Percentiles rank a stretch among this genome's conserved stretches.
These are phyloP conservation scores for Lasioglossum villosulum DNA, from an alignment of 2,888 invertebrate genomes.

Conservation along the genomic window DNA sequence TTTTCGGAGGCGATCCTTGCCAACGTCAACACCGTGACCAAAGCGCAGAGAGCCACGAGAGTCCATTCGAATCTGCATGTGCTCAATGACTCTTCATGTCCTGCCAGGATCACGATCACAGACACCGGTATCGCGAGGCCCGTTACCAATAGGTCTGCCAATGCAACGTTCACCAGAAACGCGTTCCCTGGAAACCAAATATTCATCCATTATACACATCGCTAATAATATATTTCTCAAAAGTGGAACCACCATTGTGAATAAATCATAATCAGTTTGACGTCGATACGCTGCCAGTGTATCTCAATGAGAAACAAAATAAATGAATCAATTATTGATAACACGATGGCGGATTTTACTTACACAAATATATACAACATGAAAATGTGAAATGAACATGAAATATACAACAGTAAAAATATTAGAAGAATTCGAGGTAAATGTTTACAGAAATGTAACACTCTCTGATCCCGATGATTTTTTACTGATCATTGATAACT, in stretches of 20 bases:
- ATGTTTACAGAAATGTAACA: no score
- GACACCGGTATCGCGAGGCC: constrained; percentile 89
- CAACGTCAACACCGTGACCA: constrained; percentile 88
- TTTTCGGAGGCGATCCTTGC: constrained; percentile 89
- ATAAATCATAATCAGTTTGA: neutral
- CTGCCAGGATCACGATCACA: constrained; percentile 89
- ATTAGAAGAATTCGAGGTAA: no score
- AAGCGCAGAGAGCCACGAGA: constrained; percentile 88
- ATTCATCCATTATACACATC: neutral
- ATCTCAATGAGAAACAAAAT: neutral
- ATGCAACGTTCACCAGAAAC: constrained; percentile 89
- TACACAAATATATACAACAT: no score
- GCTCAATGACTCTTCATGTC: constrained; percentile 85
- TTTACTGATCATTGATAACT: no score
- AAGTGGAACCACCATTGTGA: neutral
- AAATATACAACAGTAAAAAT: no score
- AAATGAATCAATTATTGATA: neutral
- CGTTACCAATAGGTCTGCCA: constrained; percentile 90
- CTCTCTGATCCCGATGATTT: no score
- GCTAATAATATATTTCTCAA: neutral
- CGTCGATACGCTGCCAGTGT: no score
- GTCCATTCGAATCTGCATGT: constrained; percentile 90
- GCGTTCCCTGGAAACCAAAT: constrained; percentile 86
- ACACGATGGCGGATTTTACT: neutral
- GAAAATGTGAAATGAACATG: no score